Evolutionary conservation across 2,797 vertebrate species (phyloP).

Genomic region (Chloroceryle amazona): DNA sequence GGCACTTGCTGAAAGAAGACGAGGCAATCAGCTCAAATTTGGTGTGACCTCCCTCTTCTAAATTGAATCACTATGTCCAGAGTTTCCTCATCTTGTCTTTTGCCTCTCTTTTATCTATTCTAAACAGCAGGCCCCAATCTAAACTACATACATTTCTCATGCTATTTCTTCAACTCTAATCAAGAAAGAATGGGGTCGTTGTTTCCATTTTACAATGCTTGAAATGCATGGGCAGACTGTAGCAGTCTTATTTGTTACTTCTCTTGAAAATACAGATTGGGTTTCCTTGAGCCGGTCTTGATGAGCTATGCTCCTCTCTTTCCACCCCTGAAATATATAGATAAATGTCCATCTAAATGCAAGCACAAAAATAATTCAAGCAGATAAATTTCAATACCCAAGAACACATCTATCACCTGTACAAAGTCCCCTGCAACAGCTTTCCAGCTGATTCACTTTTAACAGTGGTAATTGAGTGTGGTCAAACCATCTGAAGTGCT

Average conservation of each 20-base stretch:
- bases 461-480: background rate
- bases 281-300: background rate
- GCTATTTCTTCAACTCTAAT: background rate
- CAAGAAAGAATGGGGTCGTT: background rate
- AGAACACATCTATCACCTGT: background rate
- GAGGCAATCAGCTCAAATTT: background rate
- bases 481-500: background rate
- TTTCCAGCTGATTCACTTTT: background rate
- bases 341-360: background rate
- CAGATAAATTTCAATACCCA: background rate
- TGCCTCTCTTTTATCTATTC: background rate
- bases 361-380: background rate
- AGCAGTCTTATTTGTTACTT: background rate
- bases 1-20: background rate
- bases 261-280: background rate
- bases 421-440: background rate
- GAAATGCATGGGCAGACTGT: background rate
- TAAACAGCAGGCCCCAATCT: background rate
- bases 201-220: background rate
- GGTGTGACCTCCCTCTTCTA: background rate
- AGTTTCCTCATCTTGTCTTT: background rate
- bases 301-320: background rate
- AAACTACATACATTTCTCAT: background rate
- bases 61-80: background rate
- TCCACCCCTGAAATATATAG: background rate